Percentiles rank a stretch among this genome's conserved stretches.
phyloP scores from a whole-genome alignment of 2,113 vertebrate genomes.

The Triplophysa tibetana region DNA sequence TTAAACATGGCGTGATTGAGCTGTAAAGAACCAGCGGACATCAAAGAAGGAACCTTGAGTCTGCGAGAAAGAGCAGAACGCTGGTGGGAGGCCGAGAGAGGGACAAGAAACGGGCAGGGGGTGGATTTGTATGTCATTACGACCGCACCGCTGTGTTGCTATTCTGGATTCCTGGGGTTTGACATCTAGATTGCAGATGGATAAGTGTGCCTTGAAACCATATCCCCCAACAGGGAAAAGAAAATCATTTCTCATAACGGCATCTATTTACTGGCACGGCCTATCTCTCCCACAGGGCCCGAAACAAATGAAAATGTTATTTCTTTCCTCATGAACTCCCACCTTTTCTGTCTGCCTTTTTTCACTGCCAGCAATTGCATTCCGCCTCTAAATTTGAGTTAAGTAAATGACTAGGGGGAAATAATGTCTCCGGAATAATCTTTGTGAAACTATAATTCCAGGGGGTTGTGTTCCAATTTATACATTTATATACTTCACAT shows the following conservation, averaged over 20 bases:
- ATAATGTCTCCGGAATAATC: slow-evolving; percentile 98
- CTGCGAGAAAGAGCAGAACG: slow-evolving; percentile 50
- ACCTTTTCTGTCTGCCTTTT: slow-evolving; percentile 92
- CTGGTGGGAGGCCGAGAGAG: slow-evolving; percentile 65
- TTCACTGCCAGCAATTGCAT: slow-evolving; percentile 97
- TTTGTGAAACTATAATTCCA: slow-evolving; percentile 93
- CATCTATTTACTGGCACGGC: slow-evolving; percentile 97
- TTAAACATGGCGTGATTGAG: slow-evolving; percentile 54
- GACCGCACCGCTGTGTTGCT: slow-evolving; percentile 88
- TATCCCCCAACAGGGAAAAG: slow-evolving; percentile 79
- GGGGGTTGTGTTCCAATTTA: slow-evolving; percentile 69
- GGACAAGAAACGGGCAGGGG: slow-evolving; percentile 66
- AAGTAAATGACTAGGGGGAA: slow-evolving; percentile 96
- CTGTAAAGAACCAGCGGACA: slow-evolving; percentile 42
- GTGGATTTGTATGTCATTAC: slow-evolving; percentile 87
- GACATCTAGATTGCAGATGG: slow-evolving; percentile 98
- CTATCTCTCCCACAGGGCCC: slow-evolving; percentile 92
- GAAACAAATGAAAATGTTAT: slow-evolving; percentile 99
- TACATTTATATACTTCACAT: slow-evolving; percentile 51
- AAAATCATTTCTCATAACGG: slow-evolving; percentile 97
- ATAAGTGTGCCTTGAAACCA: slow-evolving; percentile 99
- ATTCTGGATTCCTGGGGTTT: slow-evolving; percentile 91
- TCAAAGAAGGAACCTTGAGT: slow-evolving; percentile 44
- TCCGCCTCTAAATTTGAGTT: slow-evolving; percentile 98
- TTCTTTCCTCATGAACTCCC: slow-evolving; percentile 98